Base-by-base conservation (phyloP, 2,797 vertebrate species). In the Cephalopachus bancanus region DNA sequence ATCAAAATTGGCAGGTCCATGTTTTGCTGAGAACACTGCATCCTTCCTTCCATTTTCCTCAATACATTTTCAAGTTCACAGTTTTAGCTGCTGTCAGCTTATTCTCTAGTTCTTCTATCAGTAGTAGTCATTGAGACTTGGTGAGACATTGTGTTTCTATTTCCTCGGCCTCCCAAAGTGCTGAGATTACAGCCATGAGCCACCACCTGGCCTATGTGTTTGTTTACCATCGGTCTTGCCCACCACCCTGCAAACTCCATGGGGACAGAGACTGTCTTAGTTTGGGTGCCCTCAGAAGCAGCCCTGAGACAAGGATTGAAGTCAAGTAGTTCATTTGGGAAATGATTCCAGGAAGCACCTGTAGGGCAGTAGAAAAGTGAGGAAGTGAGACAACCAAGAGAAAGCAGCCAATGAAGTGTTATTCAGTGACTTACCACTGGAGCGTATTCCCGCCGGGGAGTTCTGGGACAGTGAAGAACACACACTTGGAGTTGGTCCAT, bases 121-220 rank as follows among this genome's bases (percentile, higher is more conserved):
- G 20, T 64, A 78, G 76, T 55, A 75, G 67, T 62, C 7, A 9
- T 10, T 78, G 7, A 81, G 65, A 80, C 85, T 19, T 81, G 53
- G 65, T 55, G 75, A 69, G 44, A 76, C 84, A 60, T 33, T 83
- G 83, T 26, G 11, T 33, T 91, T 87, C 83, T 78, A 88, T 91
- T 83, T 93, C 71, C 51, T 95, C 33, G 62, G 57, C 71, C 37
- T 37, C 37, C 37, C 37, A 37, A 37, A 37, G 37, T 37, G 37
- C 37, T 37, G 37, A 37, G 37, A 37, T 37, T 37, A 37, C 37
- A 37, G 37, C 37, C 37, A 37, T 37, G 37, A 37, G 37, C 37
- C 37, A 37, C 37, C 37, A 37, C 37, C 37, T 37, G 37, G 37
- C 37, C 37, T 37, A 37, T 37, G 37, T 37, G 37, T 37, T 37